A percentile compares a stretch with the other conserved stretches of the same genome.
Conservation (phyloP, 2,113 vertebrate species). For the Mastomys coucha region DNA sequence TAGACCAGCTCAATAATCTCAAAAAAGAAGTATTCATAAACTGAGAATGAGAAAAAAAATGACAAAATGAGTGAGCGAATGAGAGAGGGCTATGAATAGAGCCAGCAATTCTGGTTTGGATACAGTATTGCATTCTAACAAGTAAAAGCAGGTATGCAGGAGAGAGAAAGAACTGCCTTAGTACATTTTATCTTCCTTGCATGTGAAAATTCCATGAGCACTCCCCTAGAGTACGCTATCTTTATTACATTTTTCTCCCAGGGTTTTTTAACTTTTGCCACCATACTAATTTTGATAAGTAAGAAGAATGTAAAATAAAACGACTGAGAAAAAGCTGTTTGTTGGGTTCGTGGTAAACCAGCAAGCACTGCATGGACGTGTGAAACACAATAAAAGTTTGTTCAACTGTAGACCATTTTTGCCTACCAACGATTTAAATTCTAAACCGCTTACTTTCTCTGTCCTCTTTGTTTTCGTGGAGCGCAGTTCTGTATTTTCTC, state of each 20-base stretch:
- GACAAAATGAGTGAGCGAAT: neutral
- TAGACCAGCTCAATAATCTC: neutral
- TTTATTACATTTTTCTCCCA: accelerated
- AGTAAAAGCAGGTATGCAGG: neutral
- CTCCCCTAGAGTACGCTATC: neutral
- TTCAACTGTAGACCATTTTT: neutral
- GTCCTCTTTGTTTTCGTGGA: slow-evolving; percentile 87
- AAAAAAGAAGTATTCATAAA: neutral
- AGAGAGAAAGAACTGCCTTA: neutral
- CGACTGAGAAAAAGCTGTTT: neutral
- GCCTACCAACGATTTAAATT: neutral
- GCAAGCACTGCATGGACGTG: neutral
- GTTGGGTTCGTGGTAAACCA: neutral
- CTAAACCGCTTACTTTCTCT: slow-evolving; percentile 89
- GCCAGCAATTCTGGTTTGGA: neutral
- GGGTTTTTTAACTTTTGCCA: accelerated
- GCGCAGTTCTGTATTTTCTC: slow-evolving; percentile 86
- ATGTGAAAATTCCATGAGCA: neutral
- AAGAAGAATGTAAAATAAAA: neutral
- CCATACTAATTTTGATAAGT: neutral
- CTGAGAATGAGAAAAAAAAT: neutral
- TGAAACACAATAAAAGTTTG: neutral
- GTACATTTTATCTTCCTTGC: neutral
- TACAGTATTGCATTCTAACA: neutral
- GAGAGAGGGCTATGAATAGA: neutral